Evolutionary conservation across 2,113 vertebrate genomes (phyloP).

Genomic region (Gambusia affinis): DNA sequence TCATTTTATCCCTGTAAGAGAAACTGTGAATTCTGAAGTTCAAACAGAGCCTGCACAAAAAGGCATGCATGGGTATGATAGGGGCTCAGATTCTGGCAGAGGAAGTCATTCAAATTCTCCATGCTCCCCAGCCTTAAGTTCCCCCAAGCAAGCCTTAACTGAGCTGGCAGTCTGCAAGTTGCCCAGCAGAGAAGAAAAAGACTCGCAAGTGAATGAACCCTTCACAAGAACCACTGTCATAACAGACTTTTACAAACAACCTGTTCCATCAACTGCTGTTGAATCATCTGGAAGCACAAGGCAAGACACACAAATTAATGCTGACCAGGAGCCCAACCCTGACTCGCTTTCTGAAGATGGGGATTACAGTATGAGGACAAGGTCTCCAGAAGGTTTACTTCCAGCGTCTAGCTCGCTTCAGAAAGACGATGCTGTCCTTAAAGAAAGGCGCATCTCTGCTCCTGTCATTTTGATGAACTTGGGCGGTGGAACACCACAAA

Average conservation of each 20-base stretch:
- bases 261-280: background rate
- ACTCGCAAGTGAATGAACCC: background rate
- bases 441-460: constrained; percentile 48
- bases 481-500: constrained; percentile 7
- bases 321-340: background rate
- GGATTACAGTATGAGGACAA: constrained; percentile 44
- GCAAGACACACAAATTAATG: background rate
- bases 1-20: background rate
- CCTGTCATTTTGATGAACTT: constrained; percentile 57
- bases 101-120: constrained; percentile 48
- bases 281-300: background rate
- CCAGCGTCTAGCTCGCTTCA: constrained; percentile 52
- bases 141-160: constrained; percentile 3
- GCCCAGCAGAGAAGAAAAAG: background rate
- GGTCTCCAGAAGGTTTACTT: constrained; percentile 26
- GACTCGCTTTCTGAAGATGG: background rate
- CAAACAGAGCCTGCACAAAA: constrained; percentile 58
- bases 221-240: accelerated
- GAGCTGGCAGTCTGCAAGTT: background rate
- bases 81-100: constrained; percentile 63
- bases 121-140: constrained; percentile 34
- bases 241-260: background rate
- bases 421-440: constrained; percentile 34
- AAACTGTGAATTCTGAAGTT: constrained; percentile 59
- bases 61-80: accelerated